Conservation (phyloP, 2,888 invertebrate genomes). For the Caenorhabditis afra region DNA sequence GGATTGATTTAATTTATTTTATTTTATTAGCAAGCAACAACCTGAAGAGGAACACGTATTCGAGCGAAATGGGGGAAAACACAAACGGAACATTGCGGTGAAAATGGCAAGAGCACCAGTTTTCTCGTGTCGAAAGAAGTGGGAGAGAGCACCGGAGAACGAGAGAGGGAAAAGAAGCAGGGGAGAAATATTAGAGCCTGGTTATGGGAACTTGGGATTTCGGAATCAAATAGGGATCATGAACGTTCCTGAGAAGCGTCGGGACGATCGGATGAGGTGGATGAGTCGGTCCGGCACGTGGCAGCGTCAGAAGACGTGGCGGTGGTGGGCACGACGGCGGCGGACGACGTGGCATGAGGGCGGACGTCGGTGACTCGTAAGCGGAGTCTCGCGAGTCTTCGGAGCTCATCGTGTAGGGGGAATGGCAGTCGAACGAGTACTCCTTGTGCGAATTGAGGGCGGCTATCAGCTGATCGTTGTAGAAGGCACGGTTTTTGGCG, state of each 20-base stretch:
- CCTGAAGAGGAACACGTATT: constrained; percentile 41
- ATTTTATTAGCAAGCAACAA: constrained; percentile 25
- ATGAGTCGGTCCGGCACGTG: constrained; percentile 37
- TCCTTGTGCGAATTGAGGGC: constrained; percentile 60
- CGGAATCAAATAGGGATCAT: constrained; percentile 53
- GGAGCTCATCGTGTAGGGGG: constrained; percentile 60
- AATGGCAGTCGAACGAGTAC: constrained; percentile 60
- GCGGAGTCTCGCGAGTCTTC: constrained; percentile 63
- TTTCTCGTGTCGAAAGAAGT: not conserved
- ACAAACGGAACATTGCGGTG: constrained; percentile 35
- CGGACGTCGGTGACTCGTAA: constrained; percentile 66
- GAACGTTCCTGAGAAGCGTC: constrained; percentile 24
- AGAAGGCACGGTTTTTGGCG: constrained; percentile 48
- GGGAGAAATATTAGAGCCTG: constrained; percentile 15
- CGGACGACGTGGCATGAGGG: constrained; percentile 61
- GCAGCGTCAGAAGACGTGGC: constrained; percentile 41
- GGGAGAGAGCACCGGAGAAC: constrained; percentile 24
- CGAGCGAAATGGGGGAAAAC: not conserved
- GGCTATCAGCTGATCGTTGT: constrained; percentile 57
- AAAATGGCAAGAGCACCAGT: constrained; percentile 47
- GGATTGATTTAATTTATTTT: constrained; percentile 1
- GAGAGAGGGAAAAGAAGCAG: not conserved
- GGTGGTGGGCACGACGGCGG: constrained; percentile 60
- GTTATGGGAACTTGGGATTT: constrained; percentile 54
- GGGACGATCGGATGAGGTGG: constrained; percentile 45